A percentile compares a stretch with the other conserved stretches of the same genome.
phyloP scores from a whole-genome alignment of 2,113 vertebrate genomes.

The Climacteris rufus region DNA sequence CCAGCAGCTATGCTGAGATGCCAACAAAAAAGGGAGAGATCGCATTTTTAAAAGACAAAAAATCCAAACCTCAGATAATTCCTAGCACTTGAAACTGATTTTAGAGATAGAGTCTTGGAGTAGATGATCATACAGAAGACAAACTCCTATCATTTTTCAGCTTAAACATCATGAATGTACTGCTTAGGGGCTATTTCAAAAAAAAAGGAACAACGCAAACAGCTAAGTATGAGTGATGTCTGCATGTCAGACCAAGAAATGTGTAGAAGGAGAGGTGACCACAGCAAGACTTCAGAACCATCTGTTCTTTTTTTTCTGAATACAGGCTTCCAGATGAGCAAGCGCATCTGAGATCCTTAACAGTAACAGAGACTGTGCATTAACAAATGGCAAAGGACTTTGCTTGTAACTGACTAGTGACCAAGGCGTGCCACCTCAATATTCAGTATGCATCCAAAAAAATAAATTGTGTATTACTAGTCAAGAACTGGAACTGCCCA shows the following conservation, averaged over 20 bases:
- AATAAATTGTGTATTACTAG: background rate
- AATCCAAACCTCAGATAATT: background rate
- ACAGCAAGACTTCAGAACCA: background rate
- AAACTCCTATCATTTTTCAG: background rate
- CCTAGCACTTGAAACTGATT: background rate
- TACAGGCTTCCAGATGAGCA: background rate
- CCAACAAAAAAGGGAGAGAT: background rate
- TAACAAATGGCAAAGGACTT: background rate
- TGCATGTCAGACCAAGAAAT: background rate
- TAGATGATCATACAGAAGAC: background rate
- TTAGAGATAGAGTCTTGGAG: background rate
- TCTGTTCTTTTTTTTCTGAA: background rate
- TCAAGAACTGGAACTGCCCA: background rate
- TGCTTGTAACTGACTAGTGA: background rate
- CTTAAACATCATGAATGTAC: background rate
- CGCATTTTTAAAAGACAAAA: background rate
- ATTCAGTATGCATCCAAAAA: background rate
- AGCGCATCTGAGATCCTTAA: background rate
- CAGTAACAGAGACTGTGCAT: background rate
- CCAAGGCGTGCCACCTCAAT: background rate
- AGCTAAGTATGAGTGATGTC: background rate
- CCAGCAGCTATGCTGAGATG: background rate
- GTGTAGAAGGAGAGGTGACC: background rate
- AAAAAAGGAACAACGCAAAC: background rate
- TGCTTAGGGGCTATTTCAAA: background rate